Evolutionary conservation across 2,113 vertebrate genomes (phyloP), one percentile per base, ranked within the genome.

Genomic region (Anolis sagrei): DNA sequence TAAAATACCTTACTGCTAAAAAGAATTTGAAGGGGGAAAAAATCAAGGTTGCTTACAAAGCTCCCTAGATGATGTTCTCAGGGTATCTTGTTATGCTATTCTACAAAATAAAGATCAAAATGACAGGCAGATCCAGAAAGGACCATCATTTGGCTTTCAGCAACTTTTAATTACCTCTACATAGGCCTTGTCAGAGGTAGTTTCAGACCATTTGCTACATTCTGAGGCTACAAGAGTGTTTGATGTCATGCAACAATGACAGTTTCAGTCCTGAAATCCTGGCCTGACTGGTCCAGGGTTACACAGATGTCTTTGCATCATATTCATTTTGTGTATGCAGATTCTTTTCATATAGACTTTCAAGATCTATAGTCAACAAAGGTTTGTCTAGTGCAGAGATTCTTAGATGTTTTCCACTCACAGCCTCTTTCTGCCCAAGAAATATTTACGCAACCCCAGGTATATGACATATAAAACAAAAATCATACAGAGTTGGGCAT

Each of bases 71-170:
- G 78, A 29, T 48, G 1, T 13, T 5, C 9, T 86, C 66, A 19
- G 32, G 25, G 2, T 9, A 6, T n/a, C 76, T 87, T 88, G 27
- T 72, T 68, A 32, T 27, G 58, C 83, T 88, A 82, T 51, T 64
- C 1, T 36, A 81, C 79, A 25, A 64, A 48, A 3, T n/a, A 83
- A 84, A 86, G 85, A 78, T 49, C 76, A 32, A 86, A 80, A 80
- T 19, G 1, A 78, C 32, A 5, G 0, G 3, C 1, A 70, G 34
- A 49, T 4, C 54, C 36, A 39, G 51, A 80, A 2, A 77, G 89
- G 81, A 79, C 77, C 16, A 36, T 83, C 13, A 69, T 68, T 21
- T 74, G 25, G 72, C 21, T 89, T 58, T 36, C 48, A 44, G 64
- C 16, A 81, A 51, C 16, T 7, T 2, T 1, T 51, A 89, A 61